Conservation (phyloP, 2,888 invertebrate genomes). For the Coenonympha arcania region DNA sequence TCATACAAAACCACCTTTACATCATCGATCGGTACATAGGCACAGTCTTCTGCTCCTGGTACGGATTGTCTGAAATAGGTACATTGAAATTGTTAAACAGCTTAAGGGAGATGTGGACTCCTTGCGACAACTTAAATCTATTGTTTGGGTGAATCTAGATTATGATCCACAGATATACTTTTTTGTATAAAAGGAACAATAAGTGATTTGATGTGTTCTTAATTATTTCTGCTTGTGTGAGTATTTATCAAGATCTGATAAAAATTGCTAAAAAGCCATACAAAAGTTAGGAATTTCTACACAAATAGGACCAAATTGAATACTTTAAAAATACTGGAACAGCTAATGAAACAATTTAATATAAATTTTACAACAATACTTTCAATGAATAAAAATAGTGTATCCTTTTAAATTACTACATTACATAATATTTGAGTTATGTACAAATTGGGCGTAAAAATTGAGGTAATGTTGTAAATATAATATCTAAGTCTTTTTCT, state of each 20-base stretch:
- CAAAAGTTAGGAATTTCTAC: no score
- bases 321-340: neutral
- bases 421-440: neutral
- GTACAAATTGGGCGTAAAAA: neutral
- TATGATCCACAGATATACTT: no score
- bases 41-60: neutral
- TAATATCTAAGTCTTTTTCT: neutral
- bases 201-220: no score
- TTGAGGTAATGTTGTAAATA: no score
- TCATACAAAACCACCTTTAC: conserved; percentile 23
- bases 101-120: neutral
- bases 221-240: no score
- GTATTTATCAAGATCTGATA: no score
- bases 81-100: neutral
- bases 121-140: no score
- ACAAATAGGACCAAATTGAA: no score
- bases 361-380: neutral
- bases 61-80: neutral
- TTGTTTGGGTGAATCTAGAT: no score
- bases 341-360: neutral
- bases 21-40: conserved; percentile 6
- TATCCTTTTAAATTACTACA: neutral
- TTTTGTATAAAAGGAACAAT: no score
- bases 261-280: no score
- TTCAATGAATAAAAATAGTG: neutral